Base-by-base conservation (phyloP, 2,113 vertebrate genomes). In the Equus przewalskii region DNA sequence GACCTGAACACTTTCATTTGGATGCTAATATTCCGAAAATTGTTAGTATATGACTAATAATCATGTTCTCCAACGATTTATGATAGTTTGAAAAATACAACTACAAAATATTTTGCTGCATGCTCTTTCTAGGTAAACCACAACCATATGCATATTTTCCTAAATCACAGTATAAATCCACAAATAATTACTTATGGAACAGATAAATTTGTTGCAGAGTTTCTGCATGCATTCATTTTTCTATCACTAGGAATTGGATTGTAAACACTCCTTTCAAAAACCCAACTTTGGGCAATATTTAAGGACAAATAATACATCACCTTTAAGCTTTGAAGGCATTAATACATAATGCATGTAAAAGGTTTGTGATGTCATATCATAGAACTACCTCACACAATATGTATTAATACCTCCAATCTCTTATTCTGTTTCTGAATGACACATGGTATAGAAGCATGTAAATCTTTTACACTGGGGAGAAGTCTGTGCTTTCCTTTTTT, bases 11-110 rank as follows among this genome's bases (percentile, higher is more conserved):
- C 94, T 96, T 97, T 91, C 92, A 94, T 97, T 97, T 97, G 93
- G 33, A 96, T 95, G 93, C 70, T 97, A 97, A 97, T 91, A 93
- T 92, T 92, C 62, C 96, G 56, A 94, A 98, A 97, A 95, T 70
- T 85, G 56, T 73, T 44, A 83, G 46, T 69, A 64, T 89, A 36
- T 91, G 64, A 83, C 88, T 62, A 83, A 92, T 92, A 95, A 92
- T 85, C 49, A 80, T 30, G 62, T 82, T 93, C 36, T 75, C 60
- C 41, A 89, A 75, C 33, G 72, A 80, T 94, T 82, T 95, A 75
- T 60, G 60, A 88, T 95, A 73, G 56, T 82, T 93, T 96, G 16
- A 75, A 91, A 95, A 94, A 73, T 33, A 89, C 30, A 92, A 65
- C 33, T n/a, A 73, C 24, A 93, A 83, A 92, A 58, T 86, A 89